These are phyloP conservation scores for Oxyruncus cristatus DNA, from an alignment of 2,113 vertebrate genomes.

Conservation along the genomic window DNA sequence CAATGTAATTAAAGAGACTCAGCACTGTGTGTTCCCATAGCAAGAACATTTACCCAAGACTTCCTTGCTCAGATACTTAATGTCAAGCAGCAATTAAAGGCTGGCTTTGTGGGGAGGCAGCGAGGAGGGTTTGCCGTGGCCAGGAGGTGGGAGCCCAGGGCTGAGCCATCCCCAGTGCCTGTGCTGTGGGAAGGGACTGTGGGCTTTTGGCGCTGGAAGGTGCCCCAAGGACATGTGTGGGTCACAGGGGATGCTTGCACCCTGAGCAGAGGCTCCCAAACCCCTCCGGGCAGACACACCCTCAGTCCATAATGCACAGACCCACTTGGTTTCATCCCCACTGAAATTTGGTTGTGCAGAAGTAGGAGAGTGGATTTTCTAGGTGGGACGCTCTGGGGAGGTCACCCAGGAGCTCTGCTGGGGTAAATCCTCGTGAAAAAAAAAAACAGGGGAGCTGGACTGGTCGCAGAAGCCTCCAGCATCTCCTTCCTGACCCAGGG, in stretches of 20 bases:
- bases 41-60: constrained; percentile 57
- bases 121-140: neutral
- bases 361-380: neutral
- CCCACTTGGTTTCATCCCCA: accelerated
- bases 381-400: accelerated
- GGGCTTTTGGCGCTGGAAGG: neutral
- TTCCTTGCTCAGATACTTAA: constrained; percentile 46
- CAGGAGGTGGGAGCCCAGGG: neutral
- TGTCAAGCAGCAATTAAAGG: constrained; percentile 36
- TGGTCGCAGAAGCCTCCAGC: neutral
- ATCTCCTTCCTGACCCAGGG: neutral
- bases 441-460: neutral
- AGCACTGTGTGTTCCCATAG: constrained; percentile 69
- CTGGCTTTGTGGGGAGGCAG: neutral
- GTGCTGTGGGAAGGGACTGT: accelerated
- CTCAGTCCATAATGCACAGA: neutral
- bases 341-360: too few species aligned
- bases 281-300: neutral
- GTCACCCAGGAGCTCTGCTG: neutral
- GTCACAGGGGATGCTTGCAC: neutral
- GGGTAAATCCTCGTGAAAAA: neutral
- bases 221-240: neutral
- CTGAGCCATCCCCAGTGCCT: neutral
- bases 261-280: accelerated
- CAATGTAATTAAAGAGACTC: constrained; percentile 70